A percentile compares a stretch with the other conserved stretches of the same genome.
These are phyloP conservation scores for Prorops nasuta DNA, from an alignment of 1,140 invertebrate species.

Conservation along the genomic window DNA sequence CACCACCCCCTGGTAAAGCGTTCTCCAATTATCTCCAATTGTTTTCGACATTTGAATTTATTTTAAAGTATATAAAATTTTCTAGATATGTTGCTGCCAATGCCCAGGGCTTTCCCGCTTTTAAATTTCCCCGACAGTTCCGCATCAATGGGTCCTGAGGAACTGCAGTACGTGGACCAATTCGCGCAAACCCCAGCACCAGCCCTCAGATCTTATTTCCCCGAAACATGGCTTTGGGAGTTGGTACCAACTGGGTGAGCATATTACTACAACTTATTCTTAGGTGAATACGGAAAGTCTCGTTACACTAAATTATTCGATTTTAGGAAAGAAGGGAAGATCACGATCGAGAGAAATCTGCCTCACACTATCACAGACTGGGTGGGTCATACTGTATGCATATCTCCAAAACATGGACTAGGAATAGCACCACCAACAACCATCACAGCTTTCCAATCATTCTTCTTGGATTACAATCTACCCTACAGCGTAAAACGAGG, in stretches of 20 bases:
- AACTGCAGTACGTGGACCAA: constrained; percentile 43
- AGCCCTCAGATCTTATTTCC: constrained; percentile 62
- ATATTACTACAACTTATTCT: constrained; percentile 5
- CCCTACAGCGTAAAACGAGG: constrained; percentile 71
- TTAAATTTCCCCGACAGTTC: constrained; percentile 17
- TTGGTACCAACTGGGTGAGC: constrained; percentile 58
- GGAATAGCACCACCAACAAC: constrained; percentile 61
- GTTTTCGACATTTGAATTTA: too few relatives aligned
- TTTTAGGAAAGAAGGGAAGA: constrained; percentile 57
- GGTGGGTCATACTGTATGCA: constrained; percentile 69
- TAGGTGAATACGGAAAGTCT: too few relatives aligned
- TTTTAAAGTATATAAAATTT: too few relatives aligned
- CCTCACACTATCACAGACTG: constrained; percentile 77
- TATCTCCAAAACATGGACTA: constrained; percentile 63
- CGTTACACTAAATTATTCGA: too few relatives aligned
- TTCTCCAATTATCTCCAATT: too few relatives aligned
- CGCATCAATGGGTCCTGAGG: constrained; percentile 26
- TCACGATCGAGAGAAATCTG: constrained; percentile 54
- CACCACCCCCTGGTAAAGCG: too few relatives aligned
- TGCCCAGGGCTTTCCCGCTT: constrained; percentile 44
- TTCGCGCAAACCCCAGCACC: constrained; percentile 35
- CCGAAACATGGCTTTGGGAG: constrained; percentile 72
- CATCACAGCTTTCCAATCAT: constrained; percentile 69
- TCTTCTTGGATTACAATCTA: constrained; percentile 70
- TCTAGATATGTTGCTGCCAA: too few relatives aligned